Percentiles rank a stretch among this genome's conserved stretches.
phyloP scores from a whole-genome alignment of 2,113 vertebrate species.

The Taurulus bubalis region DNA sequence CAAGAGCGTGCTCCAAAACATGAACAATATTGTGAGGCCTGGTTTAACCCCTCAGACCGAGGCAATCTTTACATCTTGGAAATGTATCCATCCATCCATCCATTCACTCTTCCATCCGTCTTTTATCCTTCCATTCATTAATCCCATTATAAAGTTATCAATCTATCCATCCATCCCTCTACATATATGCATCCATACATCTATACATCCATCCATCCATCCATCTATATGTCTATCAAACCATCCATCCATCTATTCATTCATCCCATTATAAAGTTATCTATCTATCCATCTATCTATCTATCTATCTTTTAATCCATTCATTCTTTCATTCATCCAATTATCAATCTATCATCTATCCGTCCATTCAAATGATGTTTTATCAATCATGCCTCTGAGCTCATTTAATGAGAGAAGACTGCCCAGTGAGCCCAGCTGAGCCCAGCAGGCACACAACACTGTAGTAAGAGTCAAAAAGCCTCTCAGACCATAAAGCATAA shows the following conservation, averaged over 20 bases:
- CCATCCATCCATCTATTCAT: not conserved
- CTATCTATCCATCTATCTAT: not conserved
- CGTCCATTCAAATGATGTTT: not conserved
- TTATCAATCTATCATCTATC: too few relatives aligned
- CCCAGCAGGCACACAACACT: not conserved
- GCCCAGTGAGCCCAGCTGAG: not conserved
- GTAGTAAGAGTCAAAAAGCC: not conserved
- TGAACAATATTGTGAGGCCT: not conserved
- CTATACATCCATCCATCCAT: not conserved
- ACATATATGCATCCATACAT: too few relatives aligned
- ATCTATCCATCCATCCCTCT: too few relatives aligned
- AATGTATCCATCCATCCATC: not conserved
- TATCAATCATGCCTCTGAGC: not conserved
- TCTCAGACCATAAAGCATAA: not conserved
- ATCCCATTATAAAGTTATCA: too few relatives aligned
- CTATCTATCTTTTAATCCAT: not conserved
- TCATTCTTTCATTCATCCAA: too few relatives aligned
- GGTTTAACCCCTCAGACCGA: not conserved
- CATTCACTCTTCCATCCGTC: too few relatives aligned
- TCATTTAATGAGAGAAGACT: not conserved
- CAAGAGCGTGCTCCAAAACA: conserved; percentile 3
- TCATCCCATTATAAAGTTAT: too few relatives aligned
- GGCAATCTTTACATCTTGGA: not conserved
- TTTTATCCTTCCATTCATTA: too few relatives aligned
- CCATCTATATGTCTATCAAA: too few relatives aligned